Conservation (phyloP, 2,888 invertebrate species). For the Buathra laborator region DNA sequence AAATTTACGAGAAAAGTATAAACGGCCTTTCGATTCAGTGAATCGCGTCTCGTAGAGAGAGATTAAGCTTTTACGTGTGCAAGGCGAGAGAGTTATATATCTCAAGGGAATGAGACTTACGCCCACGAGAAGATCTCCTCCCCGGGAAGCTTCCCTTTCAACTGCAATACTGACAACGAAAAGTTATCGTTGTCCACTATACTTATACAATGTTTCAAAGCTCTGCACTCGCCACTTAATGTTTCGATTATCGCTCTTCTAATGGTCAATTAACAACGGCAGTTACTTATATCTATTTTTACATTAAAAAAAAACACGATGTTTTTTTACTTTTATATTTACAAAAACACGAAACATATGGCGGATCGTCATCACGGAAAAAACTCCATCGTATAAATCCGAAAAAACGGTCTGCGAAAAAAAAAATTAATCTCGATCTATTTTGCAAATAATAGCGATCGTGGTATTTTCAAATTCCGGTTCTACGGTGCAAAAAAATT, state of each 20-base stretch:
- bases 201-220: not conserved
- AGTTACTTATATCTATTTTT: not conserved
- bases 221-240: conserved; percentile 28
- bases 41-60: conserved; percentile 17
- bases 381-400: no score
- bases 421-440: no score
- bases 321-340: no score
- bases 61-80: conserved; percentile 15
- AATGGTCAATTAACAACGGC: not conserved
- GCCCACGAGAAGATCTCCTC: conserved; percentile 56
- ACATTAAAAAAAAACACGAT: not conserved
- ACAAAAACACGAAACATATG: no score
- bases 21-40: conserved; percentile 60
- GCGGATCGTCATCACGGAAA: not conserved
- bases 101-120: conserved; percentile 55
- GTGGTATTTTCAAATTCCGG: no score
- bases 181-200: conserved; percentile 28
- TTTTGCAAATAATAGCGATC: no score
- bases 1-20: conserved; percentile 49
- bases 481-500: no score
- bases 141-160: conserved; percentile 31
- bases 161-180: conserved; percentile 26
- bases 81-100: conserved; percentile 54
- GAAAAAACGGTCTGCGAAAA: no score
- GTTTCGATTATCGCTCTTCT: not conserved